These are phyloP conservation scores for Leucopsar rothschildi DNA, from an alignment of 2,113 vertebrate species.

Conservation along the genomic window DNA sequence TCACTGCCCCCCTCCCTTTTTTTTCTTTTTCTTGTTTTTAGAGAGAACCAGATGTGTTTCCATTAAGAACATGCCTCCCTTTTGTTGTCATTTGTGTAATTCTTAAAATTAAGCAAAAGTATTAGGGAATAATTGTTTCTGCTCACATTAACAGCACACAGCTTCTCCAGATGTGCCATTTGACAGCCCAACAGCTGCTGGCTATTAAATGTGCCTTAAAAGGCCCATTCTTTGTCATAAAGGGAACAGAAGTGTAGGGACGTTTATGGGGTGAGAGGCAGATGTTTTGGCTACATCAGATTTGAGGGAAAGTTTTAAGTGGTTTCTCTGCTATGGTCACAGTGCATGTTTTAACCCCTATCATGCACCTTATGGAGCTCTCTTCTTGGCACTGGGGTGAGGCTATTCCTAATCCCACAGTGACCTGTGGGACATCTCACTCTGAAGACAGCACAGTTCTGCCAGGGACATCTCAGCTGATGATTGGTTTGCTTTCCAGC, in stretches of 20 bases:
- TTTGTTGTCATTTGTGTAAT: conserved; percentile 40
- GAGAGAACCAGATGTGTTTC: conserved; percentile 32
- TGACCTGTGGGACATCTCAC: background rate
- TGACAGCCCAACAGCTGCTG: conserved; percentile 69
- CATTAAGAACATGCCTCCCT: background rate
- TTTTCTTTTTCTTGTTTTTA: background rate
- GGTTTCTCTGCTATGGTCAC: conserved; percentile 25
- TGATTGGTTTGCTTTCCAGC: background rate
- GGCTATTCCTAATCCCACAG: background rate
- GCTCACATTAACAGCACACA: conserved; percentile 30
- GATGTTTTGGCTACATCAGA: conserved; percentile 58
- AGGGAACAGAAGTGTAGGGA: conserved; percentile 60
- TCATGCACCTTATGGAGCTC: background rate
- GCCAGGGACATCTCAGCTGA: background rate
- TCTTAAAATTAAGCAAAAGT: conserved; percentile 57
- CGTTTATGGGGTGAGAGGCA: conserved; percentile 70
- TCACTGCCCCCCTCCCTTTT: background rate
- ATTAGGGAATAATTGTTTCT: conserved; percentile 57
- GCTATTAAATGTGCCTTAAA: conserved; percentile 64
- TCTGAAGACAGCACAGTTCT: background rate
- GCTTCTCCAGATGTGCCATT: conserved; percentile 64
- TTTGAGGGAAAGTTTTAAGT: conserved; percentile 40
- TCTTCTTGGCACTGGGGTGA: background rate
- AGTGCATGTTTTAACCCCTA: conserved; percentile 11
- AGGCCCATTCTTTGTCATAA: conserved; percentile 59